Evolutionary conservation across 2,888 invertebrate species (phyloP).

Genomic region (Dysmachus trigonus): DNA sequence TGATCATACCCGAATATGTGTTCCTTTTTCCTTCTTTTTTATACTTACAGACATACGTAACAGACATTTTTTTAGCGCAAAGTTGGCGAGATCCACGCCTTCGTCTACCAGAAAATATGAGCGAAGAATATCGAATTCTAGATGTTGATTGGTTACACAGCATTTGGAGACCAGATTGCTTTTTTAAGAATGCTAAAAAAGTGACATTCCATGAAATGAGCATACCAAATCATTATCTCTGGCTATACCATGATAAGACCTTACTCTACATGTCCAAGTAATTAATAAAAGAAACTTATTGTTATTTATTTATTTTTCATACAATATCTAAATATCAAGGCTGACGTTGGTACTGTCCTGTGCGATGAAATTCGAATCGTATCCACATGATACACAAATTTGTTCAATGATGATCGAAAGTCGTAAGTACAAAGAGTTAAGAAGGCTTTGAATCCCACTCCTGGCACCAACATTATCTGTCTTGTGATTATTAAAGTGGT

Average conservation of each 20-base stretch:
- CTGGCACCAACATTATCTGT: neutral
- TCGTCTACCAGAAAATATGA: conserved; percentile 91
- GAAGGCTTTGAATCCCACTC: neutral
- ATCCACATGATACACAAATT: conserved; percentile 93
- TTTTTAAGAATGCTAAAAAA: conserved; percentile 93
- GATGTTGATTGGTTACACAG: conserved; percentile 90
- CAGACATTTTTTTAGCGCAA: conserved; percentile 91
- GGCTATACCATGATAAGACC: conserved; percentile 91
- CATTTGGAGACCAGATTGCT: conserved; percentile 93
- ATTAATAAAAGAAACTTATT: too few relatives aligned
- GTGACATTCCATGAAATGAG: conserved; percentile 96
- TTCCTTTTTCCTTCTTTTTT: conserved; percentile 2
- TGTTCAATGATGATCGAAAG: conserved; percentile 96
- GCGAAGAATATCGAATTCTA: conserved; percentile 87
- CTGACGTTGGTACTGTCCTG: conserved; percentile 87
- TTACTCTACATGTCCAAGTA: conserved; percentile 92
- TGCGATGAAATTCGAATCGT: conserved; percentile 90
- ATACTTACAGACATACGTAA: conserved; percentile 81
- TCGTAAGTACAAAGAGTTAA: conserved; percentile 69
- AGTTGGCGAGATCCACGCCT: conserved; percentile 91
- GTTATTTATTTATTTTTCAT: too few relatives aligned
- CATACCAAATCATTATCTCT: conserved; percentile 91
- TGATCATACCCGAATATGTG: neutral
- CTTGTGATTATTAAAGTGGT: too few relatives aligned
- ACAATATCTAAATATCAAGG: conserved; percentile 69